These are phyloP conservation scores for Catamblyrhynchus diadema DNA, from an alignment of 2,797 vertebrate genomes.

Conservation along the genomic window DNA sequence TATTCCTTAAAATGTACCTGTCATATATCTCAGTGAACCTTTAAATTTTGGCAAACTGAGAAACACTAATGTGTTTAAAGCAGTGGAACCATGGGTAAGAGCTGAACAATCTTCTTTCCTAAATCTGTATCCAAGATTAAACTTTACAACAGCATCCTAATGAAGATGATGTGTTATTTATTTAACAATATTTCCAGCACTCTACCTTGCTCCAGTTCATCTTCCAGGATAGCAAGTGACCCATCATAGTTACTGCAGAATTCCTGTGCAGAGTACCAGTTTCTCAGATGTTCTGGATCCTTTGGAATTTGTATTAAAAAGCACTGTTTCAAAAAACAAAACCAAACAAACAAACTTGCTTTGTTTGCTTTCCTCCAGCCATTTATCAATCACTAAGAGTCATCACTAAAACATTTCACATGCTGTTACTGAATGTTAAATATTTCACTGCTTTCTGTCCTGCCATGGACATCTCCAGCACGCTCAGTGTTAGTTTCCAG, in stretches of 20 bases:
- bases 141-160: not conserved
- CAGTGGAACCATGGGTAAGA: not conserved
- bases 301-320: constrained; percentile 86
- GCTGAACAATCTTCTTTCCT: not conserved
- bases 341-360: not conserved
- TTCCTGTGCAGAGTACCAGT: constrained; percentile 84
- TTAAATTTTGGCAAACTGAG: not conserved
- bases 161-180: not conserved
- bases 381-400: not conserved
- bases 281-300: constrained; percentile 67
- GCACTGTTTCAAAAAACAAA: constrained; percentile 76
- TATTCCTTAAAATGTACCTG: not conserved
- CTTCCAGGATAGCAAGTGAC: constrained; percentile 82
- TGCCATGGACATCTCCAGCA: not conserved
- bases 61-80: not conserved
- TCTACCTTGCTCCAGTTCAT: constrained; percentile 92
- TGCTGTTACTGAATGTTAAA: not conserved
- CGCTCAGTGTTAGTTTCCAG: not conserved
- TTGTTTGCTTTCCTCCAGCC: not conserved
- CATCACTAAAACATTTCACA: not conserved
- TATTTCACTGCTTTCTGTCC: not conserved
- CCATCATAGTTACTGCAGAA: constrained; percentile 82
- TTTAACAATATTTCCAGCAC: not conserved
- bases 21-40: not conserved
- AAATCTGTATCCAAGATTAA: not conserved